Evolutionary conservation across 2,113 vertebrate genomes (phyloP), one percentile per base, ranked within the genome.

Genomic region (Phyllopteryx taeniolatus): DNA sequence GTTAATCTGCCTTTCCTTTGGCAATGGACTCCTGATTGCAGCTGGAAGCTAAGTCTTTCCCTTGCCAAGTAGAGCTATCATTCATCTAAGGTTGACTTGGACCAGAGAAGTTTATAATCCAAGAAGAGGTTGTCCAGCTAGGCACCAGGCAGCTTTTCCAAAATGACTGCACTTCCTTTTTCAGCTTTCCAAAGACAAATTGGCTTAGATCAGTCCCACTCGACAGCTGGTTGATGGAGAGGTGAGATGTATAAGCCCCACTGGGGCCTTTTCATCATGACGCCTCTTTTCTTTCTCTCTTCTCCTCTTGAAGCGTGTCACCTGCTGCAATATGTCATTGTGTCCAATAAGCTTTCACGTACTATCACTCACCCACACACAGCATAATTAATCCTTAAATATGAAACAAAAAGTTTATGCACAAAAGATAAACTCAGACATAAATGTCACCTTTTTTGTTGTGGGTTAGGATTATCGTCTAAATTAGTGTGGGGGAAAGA

Each of bases 51-150:
- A 69, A 80, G 71, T 57, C 61, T 87, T 83, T 71, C 68, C 78
- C 68, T 62, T 76, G 75, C 62, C 68, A 75, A 31, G 69, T 70
- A 0, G 65, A 80, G 73, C 82, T 83, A 81, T 84, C 82, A 87
- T 90, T 88, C 83, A 86, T 90, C 74, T 80, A 70, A 75, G 66
- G 47, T 70, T 90, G 90, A 87, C 83, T 82, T 64, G 78, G 68
- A 51, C 79, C 31, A 64, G 69, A 42, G 71, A 86, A 56, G 78
- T 82, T 86, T 72, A 77, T 82, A 85, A 81, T 89, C 77, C 66
- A 72, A 43, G 39, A 75, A 22, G 73, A 77, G 75, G 61, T 44
- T 65, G 53, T 69, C 67, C 72, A 67, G 62, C 39, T 75, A 70
- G 75, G 19, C 17, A 80, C 47, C 71, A 77, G 57, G 70, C 42